Conservation (phyloP, 2,797 vertebrate species). For the Danio aesculapii region DNA sequence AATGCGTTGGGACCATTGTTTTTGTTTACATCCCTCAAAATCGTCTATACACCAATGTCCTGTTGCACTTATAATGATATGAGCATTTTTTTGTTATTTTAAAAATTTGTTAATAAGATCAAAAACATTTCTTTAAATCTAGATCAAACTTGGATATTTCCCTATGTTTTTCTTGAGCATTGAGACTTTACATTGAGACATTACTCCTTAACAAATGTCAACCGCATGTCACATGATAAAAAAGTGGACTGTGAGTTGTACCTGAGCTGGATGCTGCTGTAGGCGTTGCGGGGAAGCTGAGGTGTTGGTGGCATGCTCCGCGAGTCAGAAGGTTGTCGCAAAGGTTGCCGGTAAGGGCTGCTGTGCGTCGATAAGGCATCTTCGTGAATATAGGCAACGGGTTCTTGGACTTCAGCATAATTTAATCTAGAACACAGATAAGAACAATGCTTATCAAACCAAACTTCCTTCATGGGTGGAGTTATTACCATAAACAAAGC, state of each 20-base stretch:
- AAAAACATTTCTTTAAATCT: too few species aligned
- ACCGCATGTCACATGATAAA: neutral
- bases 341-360: slow-evolving; percentile 84
- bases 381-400: slow-evolving; percentile 68
- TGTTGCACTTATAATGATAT: too few species aligned
- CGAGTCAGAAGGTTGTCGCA: slow-evolving; percentile 83
- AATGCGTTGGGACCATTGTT: too few species aligned
- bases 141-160: neutral
- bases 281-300: slow-evolving; percentile 90
- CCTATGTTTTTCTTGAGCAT: neutral
- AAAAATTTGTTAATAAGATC: too few species aligned
- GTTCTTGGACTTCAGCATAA: slow-evolving; percentile 72
- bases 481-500: slow-evolving; percentile 34
- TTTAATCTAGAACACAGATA: slow-evolving; percentile 74
- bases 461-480: slow-evolving; percentile 44
- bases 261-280: slow-evolving; percentile 95
- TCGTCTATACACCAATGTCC: too few species aligned
- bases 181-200: too few species aligned
- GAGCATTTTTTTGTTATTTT: too few species aligned
- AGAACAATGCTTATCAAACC: slow-evolving; percentile 56
- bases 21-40: too few species aligned
- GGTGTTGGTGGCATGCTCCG: slow-evolving; percentile 96
- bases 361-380: slow-evolving; percentile 85
- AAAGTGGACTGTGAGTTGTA: slow-evolving; percentile 63
- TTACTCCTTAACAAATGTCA: neutral